Conservation (phyloP, 2,888 invertebrate species). For the Lutraria lutraria region DNA sequence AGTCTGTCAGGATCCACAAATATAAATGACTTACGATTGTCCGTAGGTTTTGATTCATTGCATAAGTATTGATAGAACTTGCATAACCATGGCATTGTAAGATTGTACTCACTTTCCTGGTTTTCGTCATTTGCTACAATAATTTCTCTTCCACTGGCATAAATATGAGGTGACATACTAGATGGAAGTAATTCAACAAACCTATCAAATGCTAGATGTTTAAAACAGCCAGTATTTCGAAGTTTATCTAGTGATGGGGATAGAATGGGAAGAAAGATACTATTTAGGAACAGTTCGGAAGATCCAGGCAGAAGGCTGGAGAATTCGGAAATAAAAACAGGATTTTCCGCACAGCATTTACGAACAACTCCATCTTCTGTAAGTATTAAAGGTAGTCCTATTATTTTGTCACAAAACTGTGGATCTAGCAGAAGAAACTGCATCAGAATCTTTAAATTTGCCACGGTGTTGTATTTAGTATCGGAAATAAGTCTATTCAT, state of each 20-base stretch:
- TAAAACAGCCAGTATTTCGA: constrained; percentile 21
- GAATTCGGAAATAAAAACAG: constrained; percentile 49
- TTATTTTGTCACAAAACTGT: constrained; percentile 35
- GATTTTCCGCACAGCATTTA: constrained; percentile 22
- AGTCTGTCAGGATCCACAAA: neutral
- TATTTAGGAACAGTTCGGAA: constrained; percentile 47
- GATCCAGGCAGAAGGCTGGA: constrained; percentile 51
- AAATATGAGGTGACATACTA: neutral
- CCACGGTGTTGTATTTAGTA: constrained; percentile 36
- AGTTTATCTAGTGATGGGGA: too few species aligned
- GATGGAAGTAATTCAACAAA: constrained; percentile 3
- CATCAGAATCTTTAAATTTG: constrained; percentile 40
- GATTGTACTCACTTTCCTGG: too few species aligned
- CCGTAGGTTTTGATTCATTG: neutral
- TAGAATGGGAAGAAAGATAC: constrained; percentile 27
- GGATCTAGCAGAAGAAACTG: constrained; percentile 42
- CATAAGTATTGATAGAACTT: constrained; percentile 31
- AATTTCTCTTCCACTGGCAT: neutral
- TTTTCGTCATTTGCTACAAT: neutral
- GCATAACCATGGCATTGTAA: constrained; percentile 17
- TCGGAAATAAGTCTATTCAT: constrained; percentile 14
- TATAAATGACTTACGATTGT: neutral
- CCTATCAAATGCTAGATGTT: constrained; percentile 2
- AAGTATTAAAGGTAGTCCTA: constrained; percentile 65
- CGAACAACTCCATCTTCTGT: constrained; percentile 51